These are phyloP conservation scores for Acanthaster planci DNA, from an alignment of 35 echinoderm and acorn worm genomes.

Conservation along the genomic window DNA sequence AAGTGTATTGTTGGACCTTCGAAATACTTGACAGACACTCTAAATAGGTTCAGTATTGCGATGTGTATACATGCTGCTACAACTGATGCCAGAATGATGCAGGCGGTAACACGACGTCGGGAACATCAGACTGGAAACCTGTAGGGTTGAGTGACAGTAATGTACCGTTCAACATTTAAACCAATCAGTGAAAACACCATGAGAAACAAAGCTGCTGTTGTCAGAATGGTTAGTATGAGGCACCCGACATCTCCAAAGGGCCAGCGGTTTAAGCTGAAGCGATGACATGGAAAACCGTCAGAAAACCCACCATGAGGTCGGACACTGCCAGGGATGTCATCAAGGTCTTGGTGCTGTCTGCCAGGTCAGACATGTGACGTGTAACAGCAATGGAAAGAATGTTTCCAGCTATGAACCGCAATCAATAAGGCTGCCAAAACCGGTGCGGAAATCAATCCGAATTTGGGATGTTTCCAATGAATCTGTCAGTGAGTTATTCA, in stretches of 20 bases:
- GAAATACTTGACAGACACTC: not conserved
- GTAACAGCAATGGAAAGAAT: conserved; percentile 10
- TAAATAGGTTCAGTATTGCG: not conserved
- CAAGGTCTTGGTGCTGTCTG: conserved; percentile 8
- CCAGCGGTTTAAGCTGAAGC: not conserved
- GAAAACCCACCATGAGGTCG: not conserved
- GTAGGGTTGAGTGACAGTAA: not conserved
- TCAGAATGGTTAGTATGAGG: not conserved
- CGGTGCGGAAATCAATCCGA: not conserved
- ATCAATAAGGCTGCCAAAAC: not conserved
- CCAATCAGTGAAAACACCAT: not conserved
- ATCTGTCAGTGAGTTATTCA: not conserved
- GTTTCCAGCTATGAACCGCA: conserved; percentile 9
- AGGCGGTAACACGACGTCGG: not conserved
- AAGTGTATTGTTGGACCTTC: not conserved
- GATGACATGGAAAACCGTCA: not conserved
- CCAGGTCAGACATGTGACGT: not conserved
- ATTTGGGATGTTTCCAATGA: not conserved
- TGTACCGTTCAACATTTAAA: not conserved
- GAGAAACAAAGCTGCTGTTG: not conserved
- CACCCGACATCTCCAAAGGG: not conserved
- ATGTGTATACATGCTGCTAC: not conserved
- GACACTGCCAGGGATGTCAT: conserved; percentile 1
- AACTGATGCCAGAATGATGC: not conserved
- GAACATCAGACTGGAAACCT: not conserved